Conservation (phyloP, 2,113 vertebrate species). For the Campylomormyrus numenius region DNA sequence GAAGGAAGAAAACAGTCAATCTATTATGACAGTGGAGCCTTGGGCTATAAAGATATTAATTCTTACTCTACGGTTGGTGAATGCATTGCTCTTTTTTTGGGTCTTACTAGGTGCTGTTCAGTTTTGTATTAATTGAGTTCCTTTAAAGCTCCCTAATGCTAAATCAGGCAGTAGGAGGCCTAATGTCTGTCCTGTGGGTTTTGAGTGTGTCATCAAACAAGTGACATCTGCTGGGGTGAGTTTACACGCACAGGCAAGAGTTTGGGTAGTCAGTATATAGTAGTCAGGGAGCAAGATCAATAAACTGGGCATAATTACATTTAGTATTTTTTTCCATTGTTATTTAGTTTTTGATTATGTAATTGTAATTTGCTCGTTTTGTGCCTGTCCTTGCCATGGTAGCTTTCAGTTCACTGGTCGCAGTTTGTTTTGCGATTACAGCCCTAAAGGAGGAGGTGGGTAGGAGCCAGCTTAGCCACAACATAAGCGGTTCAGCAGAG, state of each 20-base stretch:
- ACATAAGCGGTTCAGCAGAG: not conserved
- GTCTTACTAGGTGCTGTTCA: not conserved
- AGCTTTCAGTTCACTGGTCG: conserved; percentile 13
- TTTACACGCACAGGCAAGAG: not conserved
- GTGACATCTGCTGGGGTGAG: not conserved
- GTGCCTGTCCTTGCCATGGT: conserved; percentile 27
- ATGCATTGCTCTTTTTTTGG: not conserved
- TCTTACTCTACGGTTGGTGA: not conserved
- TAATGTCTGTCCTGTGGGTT: not conserved
- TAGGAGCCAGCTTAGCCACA: not conserved
- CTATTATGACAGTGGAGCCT: not conserved
- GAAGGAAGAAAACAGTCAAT: not conserved
- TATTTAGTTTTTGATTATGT: conserved; percentile 20
- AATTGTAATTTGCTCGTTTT: conserved; percentile 20
- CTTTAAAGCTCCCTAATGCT: not conserved
- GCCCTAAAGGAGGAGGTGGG: conserved; percentile 7
- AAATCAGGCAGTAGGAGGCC: not conserved
- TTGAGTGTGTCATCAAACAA: not conserved
- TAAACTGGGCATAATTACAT: conserved; percentile 6
- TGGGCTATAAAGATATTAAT: not conserved
- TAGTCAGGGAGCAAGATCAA: not conserved
- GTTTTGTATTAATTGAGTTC: conserved; percentile 9
- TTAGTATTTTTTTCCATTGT: not conserved
- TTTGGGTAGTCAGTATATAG: not conserved
- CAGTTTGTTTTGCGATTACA: conserved; percentile 24